Conservation (phyloP, 2,113 vertebrate genomes). For the Toxostoma redivivum region DNA sequence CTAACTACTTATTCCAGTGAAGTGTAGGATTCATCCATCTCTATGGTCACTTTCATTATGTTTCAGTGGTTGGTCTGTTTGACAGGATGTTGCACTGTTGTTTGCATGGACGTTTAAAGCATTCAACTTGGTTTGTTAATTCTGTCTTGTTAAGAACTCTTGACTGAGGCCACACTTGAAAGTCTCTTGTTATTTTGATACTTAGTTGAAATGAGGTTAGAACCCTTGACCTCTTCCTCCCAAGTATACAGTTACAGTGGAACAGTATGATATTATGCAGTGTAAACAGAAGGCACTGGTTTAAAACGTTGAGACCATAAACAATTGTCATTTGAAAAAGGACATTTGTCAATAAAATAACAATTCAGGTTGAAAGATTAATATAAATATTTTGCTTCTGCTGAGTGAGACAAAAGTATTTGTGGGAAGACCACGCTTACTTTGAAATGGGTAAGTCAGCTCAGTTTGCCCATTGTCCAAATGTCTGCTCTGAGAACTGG, state of each 20-base stretch:
- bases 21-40: background rate
- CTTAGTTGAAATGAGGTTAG: background rate
- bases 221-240: background rate
- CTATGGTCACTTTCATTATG: background rate
- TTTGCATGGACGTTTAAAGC: background rate
- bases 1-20: background rate
- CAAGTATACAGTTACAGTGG: background rate
- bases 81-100: background rate
- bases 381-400: background rate
- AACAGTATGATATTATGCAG: background rate
- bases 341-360: background rate
- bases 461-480: background rate
- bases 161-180: background rate
- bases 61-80: background rate
- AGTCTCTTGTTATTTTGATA: background rate
- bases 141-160: background rate
- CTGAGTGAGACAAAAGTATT: background rate
- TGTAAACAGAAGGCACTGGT: background rate
- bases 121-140: background rate
- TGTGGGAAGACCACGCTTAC: background rate
- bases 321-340: background rate
- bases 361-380: background rate
- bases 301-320: background rate
- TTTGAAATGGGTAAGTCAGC: background rate
- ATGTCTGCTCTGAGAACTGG: background rate